Percentiles rank a stretch among this genome's conserved stretches.
These are phyloP conservation scores for Plutella xylostella DNA, from an alignment of 2,888 invertebrate genomes.

Conservation along the genomic window DNA sequence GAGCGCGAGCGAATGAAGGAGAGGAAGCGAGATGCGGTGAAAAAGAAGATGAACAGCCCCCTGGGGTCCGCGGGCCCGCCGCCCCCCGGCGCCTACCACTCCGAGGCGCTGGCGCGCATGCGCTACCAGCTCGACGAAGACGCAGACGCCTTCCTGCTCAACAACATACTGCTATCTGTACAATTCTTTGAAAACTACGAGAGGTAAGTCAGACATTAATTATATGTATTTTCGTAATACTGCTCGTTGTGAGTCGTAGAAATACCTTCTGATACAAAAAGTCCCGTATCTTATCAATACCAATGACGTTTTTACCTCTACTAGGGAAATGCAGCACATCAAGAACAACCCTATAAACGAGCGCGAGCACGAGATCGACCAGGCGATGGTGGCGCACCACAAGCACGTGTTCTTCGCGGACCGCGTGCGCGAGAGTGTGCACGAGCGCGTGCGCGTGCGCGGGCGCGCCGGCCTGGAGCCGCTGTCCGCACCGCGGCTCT, in stretches of 20 bases:
- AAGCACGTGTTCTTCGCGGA: slow-evolving; percentile 77
- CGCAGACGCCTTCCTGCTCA: slow-evolving; percentile 78
- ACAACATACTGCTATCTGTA: slow-evolving; percentile 79
- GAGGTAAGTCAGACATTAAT: no score
- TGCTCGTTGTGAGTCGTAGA: no score
- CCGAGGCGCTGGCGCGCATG: slow-evolving; percentile 67
- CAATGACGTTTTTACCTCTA: slow-evolving; percentile 27
- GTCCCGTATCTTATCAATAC: no score
- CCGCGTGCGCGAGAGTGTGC: slow-evolving; percentile 75
- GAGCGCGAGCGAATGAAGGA: slow-evolving; percentile 50
- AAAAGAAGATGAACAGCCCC: slow-evolving; percentile 32
- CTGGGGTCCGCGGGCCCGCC: slow-evolving; percentile 25
- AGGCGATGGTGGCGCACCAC: slow-evolving; percentile 66
- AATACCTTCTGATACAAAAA: no score
- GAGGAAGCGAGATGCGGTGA: slow-evolving; percentile 38
- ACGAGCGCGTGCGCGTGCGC: slow-evolving; percentile 65
- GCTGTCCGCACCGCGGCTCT: slow-evolving; percentile 73
- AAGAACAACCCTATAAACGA: slow-evolving; percentile 58
- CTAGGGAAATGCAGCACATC: slow-evolving; percentile 68
- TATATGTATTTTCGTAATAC: no score
- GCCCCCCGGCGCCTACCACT: slow-evolving; percentile 46
- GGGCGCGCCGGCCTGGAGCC: slow-evolving; percentile 53
- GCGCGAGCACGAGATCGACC: slow-evolving; percentile 60
- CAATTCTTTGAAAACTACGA: slow-evolving; percentile 86
- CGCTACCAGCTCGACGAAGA: slow-evolving; percentile 70